Conservation (phyloP, 2,888 invertebrate genomes). For the Idaea dimidiata region DNA sequence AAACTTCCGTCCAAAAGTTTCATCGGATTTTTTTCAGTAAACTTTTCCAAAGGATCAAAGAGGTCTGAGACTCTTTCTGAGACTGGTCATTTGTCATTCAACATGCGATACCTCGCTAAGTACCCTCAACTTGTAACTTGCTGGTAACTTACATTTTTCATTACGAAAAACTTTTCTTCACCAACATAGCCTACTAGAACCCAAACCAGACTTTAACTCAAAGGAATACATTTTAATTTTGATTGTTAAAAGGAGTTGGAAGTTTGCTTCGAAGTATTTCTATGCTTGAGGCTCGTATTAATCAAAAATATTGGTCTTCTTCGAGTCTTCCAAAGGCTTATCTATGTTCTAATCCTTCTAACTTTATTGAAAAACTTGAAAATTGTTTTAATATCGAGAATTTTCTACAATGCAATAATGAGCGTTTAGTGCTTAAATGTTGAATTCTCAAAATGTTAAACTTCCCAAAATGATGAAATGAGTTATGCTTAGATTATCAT, state of each 20-base stretch:
- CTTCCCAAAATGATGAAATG: no score
- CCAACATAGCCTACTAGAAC: constrained; percentile 20
- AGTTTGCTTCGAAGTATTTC: not conserved
- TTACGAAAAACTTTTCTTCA: constrained; percentile 50
- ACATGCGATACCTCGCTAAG: constrained; percentile 65
- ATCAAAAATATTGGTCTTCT: not conserved
- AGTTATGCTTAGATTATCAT: no score
- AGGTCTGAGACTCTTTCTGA: constrained; percentile 43
- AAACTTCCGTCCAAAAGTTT: not conserved
- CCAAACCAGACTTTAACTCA: constrained; percentile 21
- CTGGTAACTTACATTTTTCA: constrained; percentile 66
- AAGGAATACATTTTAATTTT: constrained; percentile 9
- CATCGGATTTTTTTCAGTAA: constrained; percentile 14
- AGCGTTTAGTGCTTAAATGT: not conserved
- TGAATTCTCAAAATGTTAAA: no score
- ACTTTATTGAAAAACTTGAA: not conserved
- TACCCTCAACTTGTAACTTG: constrained; percentile 47
- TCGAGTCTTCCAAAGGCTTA: not conserved
- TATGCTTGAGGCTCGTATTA: not conserved
- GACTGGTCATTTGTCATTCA: constrained; percentile 65
- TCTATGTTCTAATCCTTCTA: not conserved
- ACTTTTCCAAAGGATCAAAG: constrained; percentile 44
- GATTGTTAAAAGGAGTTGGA: not conserved
- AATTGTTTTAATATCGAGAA: not conserved
- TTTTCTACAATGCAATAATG: not conserved